Percentiles rank a stretch among this genome's conserved stretches.
phyloP scores from a whole-genome alignment of 2,888 invertebrate genomes.

The Dicranocentrus wangi region DNA sequence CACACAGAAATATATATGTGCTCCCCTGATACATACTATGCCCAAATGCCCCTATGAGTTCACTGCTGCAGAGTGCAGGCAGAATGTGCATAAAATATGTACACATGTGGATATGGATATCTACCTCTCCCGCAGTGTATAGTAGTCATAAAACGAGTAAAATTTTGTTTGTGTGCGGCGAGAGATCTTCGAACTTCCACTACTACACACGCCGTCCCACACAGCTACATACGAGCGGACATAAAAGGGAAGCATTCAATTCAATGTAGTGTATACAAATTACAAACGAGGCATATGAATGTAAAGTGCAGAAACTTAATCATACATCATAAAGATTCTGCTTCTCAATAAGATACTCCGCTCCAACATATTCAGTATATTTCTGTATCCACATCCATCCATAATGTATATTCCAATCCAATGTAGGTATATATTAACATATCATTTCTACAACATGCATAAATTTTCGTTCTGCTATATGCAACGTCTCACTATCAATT shows the following conservation, averaged over 20 bases:
- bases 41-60: neutral
- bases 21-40: neutral
- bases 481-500: neutral
- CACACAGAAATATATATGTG: neutral
- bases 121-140: neutral
- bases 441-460: slow-evolving; percentile 20
- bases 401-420: too few relatives aligned
- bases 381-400: too few relatives aligned
- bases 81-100: slow-evolving; percentile 17
- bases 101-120: neutral
- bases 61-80: slow-evolving; percentile 18
- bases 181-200: slow-evolving; percentile 12
- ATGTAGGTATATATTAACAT: neutral
- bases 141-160: neutral
- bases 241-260: slow-evolving; percentile 1
- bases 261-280: neutral
- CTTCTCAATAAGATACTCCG: too few relatives aligned
- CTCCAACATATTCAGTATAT: too few relatives aligned
- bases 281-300: too few relatives aligned
- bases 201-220: neutral
- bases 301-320: too few relatives aligned
- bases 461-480: neutral
- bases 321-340: too few relatives aligned
- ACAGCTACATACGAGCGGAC: neutral
- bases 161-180: slow-evolving; percentile 2